Conservation (phyloP, 2,797 vertebrate genomes). For the Ataeniobius toweri region DNA sequence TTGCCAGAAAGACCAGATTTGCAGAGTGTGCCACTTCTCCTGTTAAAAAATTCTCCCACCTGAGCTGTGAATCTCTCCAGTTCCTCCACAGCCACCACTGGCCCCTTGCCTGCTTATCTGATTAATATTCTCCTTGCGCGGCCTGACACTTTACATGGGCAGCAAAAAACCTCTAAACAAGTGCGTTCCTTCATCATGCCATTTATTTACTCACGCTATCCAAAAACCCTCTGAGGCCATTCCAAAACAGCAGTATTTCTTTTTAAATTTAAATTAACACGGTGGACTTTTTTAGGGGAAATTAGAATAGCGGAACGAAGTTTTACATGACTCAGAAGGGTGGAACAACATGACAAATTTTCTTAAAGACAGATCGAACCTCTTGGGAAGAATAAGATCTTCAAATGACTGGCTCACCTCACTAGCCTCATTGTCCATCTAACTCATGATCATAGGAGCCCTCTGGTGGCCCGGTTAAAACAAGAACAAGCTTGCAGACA, state of each 20-base stretch:
- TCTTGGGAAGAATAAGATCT: slow-evolving; percentile 50
- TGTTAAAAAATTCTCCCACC: background rate
- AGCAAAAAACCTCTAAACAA: background rate
- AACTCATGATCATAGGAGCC: slow-evolving; percentile 56
- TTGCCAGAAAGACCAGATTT: background rate
- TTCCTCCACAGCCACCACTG: background rate
- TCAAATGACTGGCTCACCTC: slow-evolving; percentile 53
- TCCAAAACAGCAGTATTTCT: background rate
- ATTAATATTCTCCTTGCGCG: background rate
- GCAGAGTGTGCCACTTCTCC: background rate
- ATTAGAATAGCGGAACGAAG: background rate
- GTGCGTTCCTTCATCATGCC: background rate
- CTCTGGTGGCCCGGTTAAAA: slow-evolving; percentile 49
- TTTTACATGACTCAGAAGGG: slow-evolving; percentile 49
- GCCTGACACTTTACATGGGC: background rate
- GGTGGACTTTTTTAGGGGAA: background rate
- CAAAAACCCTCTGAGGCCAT: background rate
- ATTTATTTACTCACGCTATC: background rate
- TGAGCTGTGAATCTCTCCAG: background rate
- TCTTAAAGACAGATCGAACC: slow-evolving; percentile 53
- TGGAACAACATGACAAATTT: slow-evolving; percentile 71
- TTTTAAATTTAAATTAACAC: background rate
- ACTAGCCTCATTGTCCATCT: slow-evolving; percentile 44
- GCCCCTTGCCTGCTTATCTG: background rate
- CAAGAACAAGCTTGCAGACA: slow-evolving; percentile 13